Evolutionary conservation across 30 jellyfish, hydroid and myxozoan species (phyloP).

Genomic region (Cassiopea andromeda): DNA sequence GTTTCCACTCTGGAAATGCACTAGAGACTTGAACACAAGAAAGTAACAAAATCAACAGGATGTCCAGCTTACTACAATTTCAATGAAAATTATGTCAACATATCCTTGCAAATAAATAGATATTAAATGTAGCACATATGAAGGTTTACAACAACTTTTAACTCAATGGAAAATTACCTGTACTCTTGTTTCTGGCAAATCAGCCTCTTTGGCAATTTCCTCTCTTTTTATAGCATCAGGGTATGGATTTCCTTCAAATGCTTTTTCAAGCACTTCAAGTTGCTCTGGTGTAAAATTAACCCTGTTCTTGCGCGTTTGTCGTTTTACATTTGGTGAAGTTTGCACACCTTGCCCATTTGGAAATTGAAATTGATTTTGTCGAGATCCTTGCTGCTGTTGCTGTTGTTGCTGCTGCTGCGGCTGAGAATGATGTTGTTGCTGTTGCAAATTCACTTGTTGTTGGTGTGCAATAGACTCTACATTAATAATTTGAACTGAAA

Average conservation of each 20-base stretch:
- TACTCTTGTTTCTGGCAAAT: conserved; percentile 95
- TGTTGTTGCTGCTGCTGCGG: conserved; percentile 43
- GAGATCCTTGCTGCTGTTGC: conserved; percentile 25
- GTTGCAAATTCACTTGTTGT: conserved; percentile 26
- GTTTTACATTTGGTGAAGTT: conserved; percentile 42
- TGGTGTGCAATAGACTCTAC: conserved; percentile 40
- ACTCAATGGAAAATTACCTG: conserved; percentile 64
- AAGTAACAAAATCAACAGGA: too few species aligned
- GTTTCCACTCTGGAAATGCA: too few species aligned
- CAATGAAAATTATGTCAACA: too few species aligned
- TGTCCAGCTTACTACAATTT: too few species aligned
- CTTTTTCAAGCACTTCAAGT: conserved; percentile 77
- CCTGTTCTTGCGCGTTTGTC: conserved; percentile 85
- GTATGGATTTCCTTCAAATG: conserved; percentile 84
- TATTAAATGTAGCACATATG: too few species aligned
- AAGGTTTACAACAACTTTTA: not conserved
- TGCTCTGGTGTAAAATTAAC: conserved; percentile 91
- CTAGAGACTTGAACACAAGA: too few species aligned
- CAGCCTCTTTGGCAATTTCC: conserved; percentile 84
- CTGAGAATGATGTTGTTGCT: conserved; percentile 68
- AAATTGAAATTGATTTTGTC: conserved; percentile 43
- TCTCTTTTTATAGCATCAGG: conserved; percentile 96
- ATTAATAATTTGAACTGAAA: conserved; percentile 25
- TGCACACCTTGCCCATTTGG: conserved; percentile 13
- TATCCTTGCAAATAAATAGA: too few species aligned